phyloP scores from a whole-genome alignment of 2,888 invertebrate genomes.

The Harpalus rubripes region DNA sequence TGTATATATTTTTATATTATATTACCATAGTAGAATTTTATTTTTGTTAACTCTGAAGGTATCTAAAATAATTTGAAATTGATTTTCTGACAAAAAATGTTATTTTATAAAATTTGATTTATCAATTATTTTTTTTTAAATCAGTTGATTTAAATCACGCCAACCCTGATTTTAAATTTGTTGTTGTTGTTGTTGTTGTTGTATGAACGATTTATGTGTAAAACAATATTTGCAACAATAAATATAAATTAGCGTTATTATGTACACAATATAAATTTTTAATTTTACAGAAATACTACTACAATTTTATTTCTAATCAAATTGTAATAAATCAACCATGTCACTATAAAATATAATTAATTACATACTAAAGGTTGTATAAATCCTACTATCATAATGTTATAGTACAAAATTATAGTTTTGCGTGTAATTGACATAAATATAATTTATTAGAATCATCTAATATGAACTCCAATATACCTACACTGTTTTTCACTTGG shows the following conservation, averaged over 20 bases:
- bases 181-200: too few relatives aligned
- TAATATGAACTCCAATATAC: neutral
- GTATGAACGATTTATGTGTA: neutral
- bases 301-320: neutral
- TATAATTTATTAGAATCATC: slow-evolving; percentile 24
- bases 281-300: neutral
- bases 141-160: too few relatives aligned
- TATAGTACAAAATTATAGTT: slow-evolving; percentile 27
- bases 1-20: too few relatives aligned
- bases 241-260: neutral
- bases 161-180: too few relatives aligned
- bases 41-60: too few relatives aligned
- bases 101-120: too few relatives aligned
- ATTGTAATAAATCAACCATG: slow-evolving; percentile 17
- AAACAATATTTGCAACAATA: neutral
- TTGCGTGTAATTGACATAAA: neutral
- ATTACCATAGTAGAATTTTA: too few relatives aligned
- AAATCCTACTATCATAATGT: slow-evolving; percentile 23
- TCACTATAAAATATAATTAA: slow-evolving; percentile 8
- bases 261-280: neutral
- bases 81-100: too few relatives aligned
- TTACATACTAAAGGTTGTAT: slow-evolving; percentile 13
- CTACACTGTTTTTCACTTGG: slow-evolving; percentile 13
- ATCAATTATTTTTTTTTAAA: too few relatives aligned
- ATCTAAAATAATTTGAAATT: too few relatives aligned